Evolutionary conservation across 2,888 invertebrate genomes (phyloP).

Genomic region (Parnassius glacialis): DNA sequence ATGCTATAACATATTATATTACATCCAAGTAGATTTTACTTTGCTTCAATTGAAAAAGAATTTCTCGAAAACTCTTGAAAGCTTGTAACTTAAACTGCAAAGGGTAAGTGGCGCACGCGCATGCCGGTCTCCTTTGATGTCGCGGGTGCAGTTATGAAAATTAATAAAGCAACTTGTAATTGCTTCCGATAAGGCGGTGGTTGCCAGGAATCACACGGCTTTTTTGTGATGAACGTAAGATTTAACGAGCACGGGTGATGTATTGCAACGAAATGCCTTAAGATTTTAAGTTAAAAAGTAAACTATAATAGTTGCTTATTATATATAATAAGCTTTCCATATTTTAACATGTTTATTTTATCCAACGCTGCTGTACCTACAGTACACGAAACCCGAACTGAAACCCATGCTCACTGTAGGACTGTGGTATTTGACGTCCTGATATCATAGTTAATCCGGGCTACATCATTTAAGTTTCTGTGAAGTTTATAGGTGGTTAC

Average conservation of each 20-base stretch:
- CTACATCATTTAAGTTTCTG: too few species aligned
- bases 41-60: background rate
- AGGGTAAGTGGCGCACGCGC: slow-evolving; percentile 47
- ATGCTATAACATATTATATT: too few species aligned
- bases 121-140: slow-evolving; percentile 71
- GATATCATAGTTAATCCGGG: too few species aligned
- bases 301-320: too few species aligned
- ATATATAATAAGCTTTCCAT: too few species aligned
- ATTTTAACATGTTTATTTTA: too few species aligned
- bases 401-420: too few species aligned
- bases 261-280: background rate
- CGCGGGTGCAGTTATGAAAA: slow-evolving; percentile 76
- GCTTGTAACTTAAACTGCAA: slow-evolving; percentile 39
- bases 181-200: slow-evolving; percentile 73
- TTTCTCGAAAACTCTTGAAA: background rate
- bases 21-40: too few species aligned
- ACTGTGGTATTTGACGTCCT: too few species aligned
- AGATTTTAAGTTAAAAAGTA: background rate
- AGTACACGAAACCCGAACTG: too few species aligned
- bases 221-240: slow-evolving; percentile 38
- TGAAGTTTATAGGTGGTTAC: too few species aligned
- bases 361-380: too few species aligned
- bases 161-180: slow-evolving; percentile 78
- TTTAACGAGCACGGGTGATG: slow-evolving; percentile 34
- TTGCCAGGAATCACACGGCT: slow-evolving; percentile 37